These are phyloP conservation scores for Ceriagrion tenellum DNA, from an alignment of 2,888 invertebrate species.

Conservation along the genomic window DNA sequence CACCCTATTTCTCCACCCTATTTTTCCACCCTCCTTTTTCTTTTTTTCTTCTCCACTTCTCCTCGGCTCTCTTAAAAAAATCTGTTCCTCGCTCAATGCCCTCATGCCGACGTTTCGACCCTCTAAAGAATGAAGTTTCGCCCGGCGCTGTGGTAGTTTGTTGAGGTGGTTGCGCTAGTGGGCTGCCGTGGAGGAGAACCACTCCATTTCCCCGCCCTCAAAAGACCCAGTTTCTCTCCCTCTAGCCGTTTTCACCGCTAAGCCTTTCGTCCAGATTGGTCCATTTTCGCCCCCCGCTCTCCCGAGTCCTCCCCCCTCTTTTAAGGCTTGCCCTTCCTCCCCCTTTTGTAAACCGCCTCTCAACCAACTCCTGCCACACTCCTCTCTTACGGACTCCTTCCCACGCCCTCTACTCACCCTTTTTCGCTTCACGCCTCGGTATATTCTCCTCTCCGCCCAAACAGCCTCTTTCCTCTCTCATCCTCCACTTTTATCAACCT, in stretches of 20 bases:
- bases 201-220: neutral
- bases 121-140: neutral
- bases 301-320: neutral
- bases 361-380: too few relatives aligned
- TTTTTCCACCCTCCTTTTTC: neutral
- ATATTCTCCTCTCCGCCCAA: neutral
- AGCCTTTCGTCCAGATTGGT: conserved; percentile 13
- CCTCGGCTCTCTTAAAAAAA: neutral
- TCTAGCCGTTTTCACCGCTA: neutral
- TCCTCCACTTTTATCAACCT: neutral
- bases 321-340: too few relatives aligned
- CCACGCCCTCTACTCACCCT: neutral
- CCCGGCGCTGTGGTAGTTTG: neutral
- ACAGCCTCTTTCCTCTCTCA: neutral
- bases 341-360: neutral
- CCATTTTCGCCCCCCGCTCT: neutral
- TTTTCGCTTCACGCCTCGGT: too few relatives aligned
- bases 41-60: neutral
- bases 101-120: neutral
- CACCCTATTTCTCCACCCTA: neutral
- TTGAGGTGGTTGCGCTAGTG: neutral
- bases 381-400: neutral
- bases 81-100: neutral
- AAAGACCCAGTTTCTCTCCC: neutral
- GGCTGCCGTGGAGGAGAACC: neutral